A percentile compares a stretch with the other conserved stretches of the same genome.
phyloP scores from a whole-genome alignment of 2,888 invertebrate species.

The Drosophila dives region DNA sequence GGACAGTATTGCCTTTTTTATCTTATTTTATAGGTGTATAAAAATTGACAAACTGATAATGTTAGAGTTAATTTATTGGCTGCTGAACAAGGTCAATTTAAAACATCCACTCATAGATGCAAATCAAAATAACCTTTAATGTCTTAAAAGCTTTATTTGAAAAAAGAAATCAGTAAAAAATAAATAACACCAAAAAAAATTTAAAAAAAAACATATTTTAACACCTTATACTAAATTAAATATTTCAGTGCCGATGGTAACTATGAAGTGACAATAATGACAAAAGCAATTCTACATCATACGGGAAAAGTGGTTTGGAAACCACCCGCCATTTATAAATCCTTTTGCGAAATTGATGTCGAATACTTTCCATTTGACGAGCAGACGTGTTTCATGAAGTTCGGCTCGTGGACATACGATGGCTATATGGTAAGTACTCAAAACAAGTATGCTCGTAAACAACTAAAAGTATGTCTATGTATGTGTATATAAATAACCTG shows the following conservation, averaged over 20 bases:
- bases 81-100: background rate
- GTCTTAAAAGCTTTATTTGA: background rate
- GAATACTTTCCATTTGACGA: conserved; percentile 98
- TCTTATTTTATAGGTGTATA: background rate
- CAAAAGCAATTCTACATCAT: conserved; percentile 97
- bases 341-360: conserved; percentile 97
- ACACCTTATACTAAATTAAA: background rate
- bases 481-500: conserved; percentile 11
- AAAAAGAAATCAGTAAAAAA: background rate
- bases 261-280: conserved; percentile 99
- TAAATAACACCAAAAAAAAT: background rate
- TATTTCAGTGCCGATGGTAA: conserved; percentile 96
- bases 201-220: background rate
- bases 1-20: background rate
- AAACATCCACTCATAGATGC: background rate
- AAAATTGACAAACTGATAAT: background rate
- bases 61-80: background rate
- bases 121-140: background rate
- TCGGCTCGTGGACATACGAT: conserved; percentile 96
- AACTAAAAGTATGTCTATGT: background rate
- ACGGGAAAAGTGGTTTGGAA: conserved; percentile 98
- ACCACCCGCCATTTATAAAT: conserved; percentile 99
- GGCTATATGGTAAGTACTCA: conserved; percentile 92
- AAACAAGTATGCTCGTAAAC: background rate
- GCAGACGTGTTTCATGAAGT: conserved; percentile 98